These are phyloP conservation scores for Tuberolachnus salignus DNA, from an alignment of 2,888 invertebrate genomes.

Conservation along the genomic window DNA sequence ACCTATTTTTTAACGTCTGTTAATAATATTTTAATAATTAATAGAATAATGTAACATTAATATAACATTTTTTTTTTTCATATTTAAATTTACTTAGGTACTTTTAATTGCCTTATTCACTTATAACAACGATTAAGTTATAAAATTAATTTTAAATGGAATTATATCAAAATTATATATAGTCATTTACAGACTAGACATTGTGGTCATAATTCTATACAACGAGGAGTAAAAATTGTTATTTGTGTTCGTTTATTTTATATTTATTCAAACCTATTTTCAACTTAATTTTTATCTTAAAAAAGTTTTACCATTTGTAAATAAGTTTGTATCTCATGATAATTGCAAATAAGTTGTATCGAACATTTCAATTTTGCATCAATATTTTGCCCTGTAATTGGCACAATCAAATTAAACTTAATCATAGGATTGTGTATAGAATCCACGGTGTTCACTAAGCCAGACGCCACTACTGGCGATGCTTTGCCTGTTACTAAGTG, in stretches of 20 bases:
- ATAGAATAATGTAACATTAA: too few relatives aligned
- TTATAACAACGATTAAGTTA: too few relatives aligned
- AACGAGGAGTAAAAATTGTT: not conserved
- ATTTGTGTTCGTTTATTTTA: too few relatives aligned
- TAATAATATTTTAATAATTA: too few relatives aligned
- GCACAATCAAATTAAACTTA: constrained; percentile 41
- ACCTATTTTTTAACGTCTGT: too few relatives aligned
- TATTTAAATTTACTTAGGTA: too few relatives aligned
- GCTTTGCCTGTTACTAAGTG: constrained; percentile 40
- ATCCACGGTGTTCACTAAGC: constrained; percentile 42
- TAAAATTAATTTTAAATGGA: too few relatives aligned
- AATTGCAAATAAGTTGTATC: constrained; percentile 46
- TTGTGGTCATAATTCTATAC: not conserved
- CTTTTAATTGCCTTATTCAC: too few relatives aligned
- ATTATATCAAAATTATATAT: too few relatives aligned
- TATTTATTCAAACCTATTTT: not conserved
- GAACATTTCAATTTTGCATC: constrained; percentile 50
- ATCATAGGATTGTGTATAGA: constrained; percentile 50
- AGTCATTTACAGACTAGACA: too few relatives aligned
- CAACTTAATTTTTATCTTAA: too few relatives aligned
- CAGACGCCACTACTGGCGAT: constrained; percentile 37
- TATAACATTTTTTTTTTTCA: too few relatives aligned
- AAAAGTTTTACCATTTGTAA: constrained; percentile 11
- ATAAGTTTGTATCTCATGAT: constrained; percentile 34
- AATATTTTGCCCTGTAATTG: constrained; percentile 42